Evolutionary conservation across 1,140 invertebrate species (phyloP).

Genomic region (Cotesia typhae): DNA sequence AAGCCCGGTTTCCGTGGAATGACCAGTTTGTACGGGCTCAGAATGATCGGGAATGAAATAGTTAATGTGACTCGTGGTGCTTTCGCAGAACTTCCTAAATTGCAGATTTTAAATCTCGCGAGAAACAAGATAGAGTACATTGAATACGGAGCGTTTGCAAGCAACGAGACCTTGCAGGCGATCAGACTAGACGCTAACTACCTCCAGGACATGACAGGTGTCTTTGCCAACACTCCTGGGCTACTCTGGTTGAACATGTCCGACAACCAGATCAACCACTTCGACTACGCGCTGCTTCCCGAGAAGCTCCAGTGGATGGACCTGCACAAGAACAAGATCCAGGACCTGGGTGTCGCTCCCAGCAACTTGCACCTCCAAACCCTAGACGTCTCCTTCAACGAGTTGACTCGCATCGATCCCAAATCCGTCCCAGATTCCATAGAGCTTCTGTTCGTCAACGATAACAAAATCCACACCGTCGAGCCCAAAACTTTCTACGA

Average conservation of each 20-base stretch:
- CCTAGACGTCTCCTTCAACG: slow-evolving; percentile 83
- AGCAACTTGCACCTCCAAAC: slow-evolving; percentile 70
- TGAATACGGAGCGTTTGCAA: slow-evolving; percentile 78
- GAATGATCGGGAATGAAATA: slow-evolving; percentile 84
- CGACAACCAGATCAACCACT: slow-evolving; percentile 82
- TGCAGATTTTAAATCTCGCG: slow-evolving; percentile 84
- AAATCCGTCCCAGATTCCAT: slow-evolving; percentile 80
- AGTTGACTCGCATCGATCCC: slow-evolving; percentile 74
- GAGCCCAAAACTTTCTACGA: slow-evolving; percentile 82
- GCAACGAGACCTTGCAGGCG: slow-evolving; percentile 79
- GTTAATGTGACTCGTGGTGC: slow-evolving; percentile 77
- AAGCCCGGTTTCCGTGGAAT: slow-evolving; percentile 84
- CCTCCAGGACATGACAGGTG: slow-evolving; percentile 78
- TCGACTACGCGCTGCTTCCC: slow-evolving; percentile 83
- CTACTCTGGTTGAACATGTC: slow-evolving; percentile 86
- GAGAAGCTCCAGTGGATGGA: slow-evolving; percentile 82
- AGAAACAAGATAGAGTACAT: slow-evolving; percentile 81
- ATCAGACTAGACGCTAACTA: slow-evolving; percentile 82
- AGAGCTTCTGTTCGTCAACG: slow-evolving; percentile 82
- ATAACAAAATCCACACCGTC: slow-evolving; percentile 80
- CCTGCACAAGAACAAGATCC: slow-evolving; percentile 82
- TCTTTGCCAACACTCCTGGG: slow-evolving; percentile 78
- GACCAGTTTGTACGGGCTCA: slow-evolving; percentile 77
- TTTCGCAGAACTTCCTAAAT: slow-evolving; percentile 75
- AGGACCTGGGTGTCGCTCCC: slow-evolving; percentile 71